phyloP scores from a whole-genome alignment of 2,888 invertebrate genomes.

The Drosophila emarginata region DNA sequence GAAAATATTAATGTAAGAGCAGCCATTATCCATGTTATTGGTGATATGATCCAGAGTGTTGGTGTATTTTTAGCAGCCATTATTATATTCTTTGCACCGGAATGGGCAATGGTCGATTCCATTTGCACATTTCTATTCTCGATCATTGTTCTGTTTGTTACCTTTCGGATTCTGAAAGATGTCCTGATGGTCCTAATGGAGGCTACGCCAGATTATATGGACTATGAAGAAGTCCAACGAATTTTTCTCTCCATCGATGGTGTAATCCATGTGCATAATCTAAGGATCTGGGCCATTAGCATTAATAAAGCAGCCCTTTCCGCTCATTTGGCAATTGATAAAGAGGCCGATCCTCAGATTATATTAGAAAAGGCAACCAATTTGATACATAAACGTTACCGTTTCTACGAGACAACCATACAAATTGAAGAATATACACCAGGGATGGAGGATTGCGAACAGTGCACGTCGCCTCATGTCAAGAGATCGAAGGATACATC shows the following conservation, averaged over 20 bases:
- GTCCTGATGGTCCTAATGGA: constrained; percentile 69
- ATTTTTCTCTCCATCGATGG: constrained; percentile 59
- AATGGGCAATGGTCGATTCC: constrained; percentile 61
- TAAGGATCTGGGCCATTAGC: constrained; percentile 66
- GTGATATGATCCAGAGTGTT: constrained; percentile 62
- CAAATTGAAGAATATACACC: constrained; percentile 61
- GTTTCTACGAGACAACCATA: constrained; percentile 66
- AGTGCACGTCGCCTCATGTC: constrained; percentile 31
- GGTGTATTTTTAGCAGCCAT: constrained; percentile 65
- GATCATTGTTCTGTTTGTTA: constrained; percentile 53
- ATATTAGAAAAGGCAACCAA: constrained; percentile 57
- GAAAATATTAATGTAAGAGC: constrained; percentile 67
- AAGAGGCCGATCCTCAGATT: constrained; percentile 57
- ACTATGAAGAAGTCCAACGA: constrained; percentile 57
- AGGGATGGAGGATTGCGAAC: constrained; percentile 51
- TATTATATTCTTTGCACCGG: constrained; percentile 57
- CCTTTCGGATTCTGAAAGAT: constrained; percentile 54
- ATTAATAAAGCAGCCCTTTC: constrained; percentile 61
- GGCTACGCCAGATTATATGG: constrained; percentile 61
- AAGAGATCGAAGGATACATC: not conserved
- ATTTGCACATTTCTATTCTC: constrained; percentile 67
- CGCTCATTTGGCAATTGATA: constrained; percentile 60
- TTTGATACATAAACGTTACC: constrained; percentile 53
- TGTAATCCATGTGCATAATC: constrained; percentile 65
- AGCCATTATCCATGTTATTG: constrained; percentile 62